Base-by-base conservation (phyloP, 1,140 invertebrate genomes). In the Lasaia peninsularis region DNA sequence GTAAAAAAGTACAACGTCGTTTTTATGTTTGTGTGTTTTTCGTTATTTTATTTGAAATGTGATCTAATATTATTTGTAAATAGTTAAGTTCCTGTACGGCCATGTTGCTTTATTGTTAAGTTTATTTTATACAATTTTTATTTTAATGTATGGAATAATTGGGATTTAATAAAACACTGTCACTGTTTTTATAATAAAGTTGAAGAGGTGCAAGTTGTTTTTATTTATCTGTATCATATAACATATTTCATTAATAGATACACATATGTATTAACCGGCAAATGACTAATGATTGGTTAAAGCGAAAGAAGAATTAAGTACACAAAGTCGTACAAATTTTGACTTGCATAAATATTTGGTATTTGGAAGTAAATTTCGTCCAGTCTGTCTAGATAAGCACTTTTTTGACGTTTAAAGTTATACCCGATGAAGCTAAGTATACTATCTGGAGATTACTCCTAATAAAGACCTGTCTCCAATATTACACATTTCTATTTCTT, bases 21-120 rank as follows among this genome's bases (percentile, higher is more conserved):
- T 67, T 70, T 61, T 65, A 65, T 64, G 59, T 62, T 61, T 61
- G 53, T 56, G 59, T 69, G 60, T 58, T 62, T 68, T 60, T 64
- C 58, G 62, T 63, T 69, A 61, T 48, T 65, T 65, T 65, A 48
- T 61, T 33, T 63, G 59, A 61, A 61, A 57, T 70, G 69, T 76
- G 71, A 73, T 58, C 50, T 63, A 53, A 59, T 68, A 65, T 72
- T 68, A 63, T 71, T 63, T 73, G 70, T 75, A 73, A 35, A 72
- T 73, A 77, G 74, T 72, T 77, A 64, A 71, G 68, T 77, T 75
- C 66, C 68, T 70, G 73, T 65, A 58, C 49, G 57, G 74, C 69
- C 71, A 75, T 77, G 72, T 73, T 77, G 60, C 52, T 58, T 74
- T 73, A 66, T 70, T 74, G 74, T 77, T 75, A 74, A 71, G 72